These are phyloP conservation scores for Aegypius monachus DNA, from an alignment of 2,113 vertebrate genomes.

Conservation along the genomic window DNA sequence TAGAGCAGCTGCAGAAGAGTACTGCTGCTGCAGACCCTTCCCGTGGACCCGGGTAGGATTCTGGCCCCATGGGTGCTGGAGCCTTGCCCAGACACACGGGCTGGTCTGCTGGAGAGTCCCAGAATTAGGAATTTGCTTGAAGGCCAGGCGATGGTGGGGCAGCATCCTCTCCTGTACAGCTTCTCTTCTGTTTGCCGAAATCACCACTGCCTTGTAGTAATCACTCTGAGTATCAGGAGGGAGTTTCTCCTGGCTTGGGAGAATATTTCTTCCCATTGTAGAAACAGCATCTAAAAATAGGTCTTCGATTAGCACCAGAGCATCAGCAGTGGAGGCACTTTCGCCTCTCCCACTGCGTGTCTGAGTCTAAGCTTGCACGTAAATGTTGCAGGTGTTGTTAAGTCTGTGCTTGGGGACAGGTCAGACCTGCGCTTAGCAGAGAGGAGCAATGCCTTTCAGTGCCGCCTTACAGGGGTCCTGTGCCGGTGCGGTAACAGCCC, in stretches of 20 bases:
- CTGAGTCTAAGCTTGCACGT: background rate
- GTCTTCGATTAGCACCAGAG: background rate
- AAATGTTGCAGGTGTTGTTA: background rate
- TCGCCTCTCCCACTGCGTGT: background rate
- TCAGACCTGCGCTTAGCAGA: background rate
- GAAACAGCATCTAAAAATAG: too few relatives aligned
- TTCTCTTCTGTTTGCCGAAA: background rate
- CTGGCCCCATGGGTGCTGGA: background rate
- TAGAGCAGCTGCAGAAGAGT: background rate
- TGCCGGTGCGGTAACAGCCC: background rate
- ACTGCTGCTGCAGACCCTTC: background rate
- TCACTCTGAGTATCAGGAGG: too few relatives aligned
- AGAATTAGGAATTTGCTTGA: background rate
- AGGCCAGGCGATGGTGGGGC: background rate
- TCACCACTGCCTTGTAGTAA: background rate
- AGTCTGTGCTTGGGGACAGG: background rate
- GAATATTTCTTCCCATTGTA: background rate
- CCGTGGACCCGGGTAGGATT: background rate
- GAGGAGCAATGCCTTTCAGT: background rate
- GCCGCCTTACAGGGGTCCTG: background rate
- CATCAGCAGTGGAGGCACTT: background rate
- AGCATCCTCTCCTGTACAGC: background rate
- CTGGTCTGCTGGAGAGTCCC: background rate
- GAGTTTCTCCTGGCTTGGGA: background rate
- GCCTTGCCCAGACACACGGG: background rate